Conservation (phyloP, 1,140 invertebrate species). For the Cardiocondyla obscurior region DNA sequence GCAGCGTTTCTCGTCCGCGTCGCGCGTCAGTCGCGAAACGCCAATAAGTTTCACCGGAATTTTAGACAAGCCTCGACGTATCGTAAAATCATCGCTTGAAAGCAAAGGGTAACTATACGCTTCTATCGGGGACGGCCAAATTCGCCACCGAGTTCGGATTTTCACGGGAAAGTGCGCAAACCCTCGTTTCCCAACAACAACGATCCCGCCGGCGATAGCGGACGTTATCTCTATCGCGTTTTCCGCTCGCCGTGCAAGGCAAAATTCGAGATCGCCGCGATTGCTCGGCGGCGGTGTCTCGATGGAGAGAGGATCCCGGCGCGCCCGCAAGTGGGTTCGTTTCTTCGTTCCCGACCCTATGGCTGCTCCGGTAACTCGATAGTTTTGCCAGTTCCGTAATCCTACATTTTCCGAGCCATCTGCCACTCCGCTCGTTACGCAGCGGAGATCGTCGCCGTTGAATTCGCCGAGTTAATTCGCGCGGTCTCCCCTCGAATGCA, state of each 20-base stretch:
- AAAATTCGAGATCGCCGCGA: constrained; percentile 35
- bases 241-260: background rate
- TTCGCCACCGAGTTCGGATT: constrained; percentile 21
- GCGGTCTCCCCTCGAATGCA: background rate
- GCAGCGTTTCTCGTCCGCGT: constrained; percentile 33
- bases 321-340: constrained; percentile 9
- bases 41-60: no score
- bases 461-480: constrained; percentile 59
- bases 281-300: constrained; percentile 8
- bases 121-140: no score
- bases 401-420: constrained; percentile 73
- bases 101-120: no score
- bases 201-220: constrained; percentile 57
- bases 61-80: no score
- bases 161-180: constrained; percentile 24
- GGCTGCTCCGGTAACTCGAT: constrained; percentile 63
- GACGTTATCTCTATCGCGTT: constrained; percentile 54
- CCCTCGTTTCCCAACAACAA: constrained; percentile 42
- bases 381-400: constrained; percentile 73
- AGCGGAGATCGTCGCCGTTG: constrained; percentile 29
- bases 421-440: constrained; percentile 49
- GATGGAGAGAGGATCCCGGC: background rate
- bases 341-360: constrained; percentile 46
- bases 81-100: no score
- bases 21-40: background rate